A percentile compares a stretch with the other conserved stretches of the same genome.
These are phyloP conservation scores for Buteo buteo DNA, from an alignment of 2,113 vertebrate species.

Conservation along the genomic window DNA sequence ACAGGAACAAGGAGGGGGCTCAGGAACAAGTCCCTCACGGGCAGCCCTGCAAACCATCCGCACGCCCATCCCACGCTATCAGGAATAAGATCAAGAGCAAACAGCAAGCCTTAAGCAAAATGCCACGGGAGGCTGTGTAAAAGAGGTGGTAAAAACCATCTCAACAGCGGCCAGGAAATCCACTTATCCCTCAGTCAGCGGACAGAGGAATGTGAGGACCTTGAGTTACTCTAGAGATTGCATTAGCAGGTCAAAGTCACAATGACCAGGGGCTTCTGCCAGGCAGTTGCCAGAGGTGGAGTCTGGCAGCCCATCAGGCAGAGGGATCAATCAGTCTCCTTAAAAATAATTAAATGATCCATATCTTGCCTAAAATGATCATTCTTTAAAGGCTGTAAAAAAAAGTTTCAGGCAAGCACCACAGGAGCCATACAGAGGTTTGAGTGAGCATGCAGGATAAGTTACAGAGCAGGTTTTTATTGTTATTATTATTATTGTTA, in stretches of 20 bases:
- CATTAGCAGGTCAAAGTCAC: conserved; percentile 1
- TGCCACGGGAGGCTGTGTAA: neutral
- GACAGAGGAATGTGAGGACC: neutral
- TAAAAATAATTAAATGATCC: neutral
- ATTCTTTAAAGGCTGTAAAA: neutral
- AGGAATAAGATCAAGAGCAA: neutral
- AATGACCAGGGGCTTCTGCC: neutral
- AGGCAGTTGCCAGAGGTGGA: neutral
- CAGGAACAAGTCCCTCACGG: neutral
- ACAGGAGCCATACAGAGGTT: neutral
- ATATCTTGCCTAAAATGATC: neutral
- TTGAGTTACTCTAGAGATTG: neutral
- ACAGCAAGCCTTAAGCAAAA: neutral
- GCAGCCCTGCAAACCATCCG: neutral
- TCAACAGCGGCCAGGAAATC: rapidly evolving
- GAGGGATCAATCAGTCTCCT: neutral
- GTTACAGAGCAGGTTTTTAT: neutral
- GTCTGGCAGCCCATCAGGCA: neutral
- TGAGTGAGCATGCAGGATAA: neutral
- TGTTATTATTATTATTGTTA: too few species aligned
- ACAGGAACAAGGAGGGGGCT: neutral
- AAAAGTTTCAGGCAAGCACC: neutral
- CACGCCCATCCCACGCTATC: rapidly evolving
- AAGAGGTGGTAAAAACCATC: neutral
- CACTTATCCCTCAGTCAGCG: neutral